Conservation (phyloP, 2,113 vertebrate genomes). For the Sinocyclocheilus rhinocerous region DNA sequence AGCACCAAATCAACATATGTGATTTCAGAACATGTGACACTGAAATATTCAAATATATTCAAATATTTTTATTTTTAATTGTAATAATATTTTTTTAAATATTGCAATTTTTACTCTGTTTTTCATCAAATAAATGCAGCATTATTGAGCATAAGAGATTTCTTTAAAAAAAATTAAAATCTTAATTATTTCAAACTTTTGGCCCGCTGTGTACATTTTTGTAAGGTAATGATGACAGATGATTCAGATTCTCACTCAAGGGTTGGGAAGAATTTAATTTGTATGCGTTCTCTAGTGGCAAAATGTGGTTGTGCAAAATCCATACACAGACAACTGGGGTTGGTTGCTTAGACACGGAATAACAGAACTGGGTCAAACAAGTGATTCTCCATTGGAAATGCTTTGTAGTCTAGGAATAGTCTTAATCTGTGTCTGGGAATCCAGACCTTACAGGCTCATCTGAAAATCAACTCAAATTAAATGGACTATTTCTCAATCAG, state of each 20-base stretch:
- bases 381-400: conserved; percentile 23
- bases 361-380: conserved; percentile 29
- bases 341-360: background rate
- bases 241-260: background rate
- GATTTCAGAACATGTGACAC: too few species aligned
- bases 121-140: too few species aligned
- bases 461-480: conserved; percentile 18
- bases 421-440: conserved; percentile 26
- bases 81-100: too few species aligned
- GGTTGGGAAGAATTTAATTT: background rate
- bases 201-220: background rate
- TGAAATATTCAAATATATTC: too few species aligned
- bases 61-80: too few species aligned
- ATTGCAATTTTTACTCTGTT: too few species aligned
- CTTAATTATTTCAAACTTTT: background rate
- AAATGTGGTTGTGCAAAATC: background rate
- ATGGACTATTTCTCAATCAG: conserved; percentile 33
- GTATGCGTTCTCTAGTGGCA: background rate
- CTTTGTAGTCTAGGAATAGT: conserved; percentile 15
- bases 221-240: background rate
- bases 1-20: too few species aligned
- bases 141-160: too few species aligned
- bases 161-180: too few species aligned
- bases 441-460: conserved; percentile 1
- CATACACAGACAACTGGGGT: background rate